Conservation (phyloP, 2,888 invertebrate genomes). For the Chrysopilus asiliformis region DNA sequence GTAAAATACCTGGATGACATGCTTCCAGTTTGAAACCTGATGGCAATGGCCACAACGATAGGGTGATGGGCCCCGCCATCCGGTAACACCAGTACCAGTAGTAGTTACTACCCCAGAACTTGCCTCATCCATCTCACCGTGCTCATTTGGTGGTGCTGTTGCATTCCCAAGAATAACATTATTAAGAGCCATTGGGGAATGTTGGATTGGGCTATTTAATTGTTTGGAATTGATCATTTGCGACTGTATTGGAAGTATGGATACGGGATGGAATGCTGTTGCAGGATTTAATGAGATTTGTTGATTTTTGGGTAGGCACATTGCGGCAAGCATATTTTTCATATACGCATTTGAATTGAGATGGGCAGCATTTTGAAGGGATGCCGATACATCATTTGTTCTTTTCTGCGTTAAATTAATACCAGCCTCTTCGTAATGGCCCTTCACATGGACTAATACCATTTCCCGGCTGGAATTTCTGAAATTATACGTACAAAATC, state of each 20-base stretch:
- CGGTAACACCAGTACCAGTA: slow-evolving; percentile 24
- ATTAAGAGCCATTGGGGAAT: no score
- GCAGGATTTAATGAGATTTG: no score
- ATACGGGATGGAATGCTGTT: no score
- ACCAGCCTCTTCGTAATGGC: slow-evolving; percentile 41
- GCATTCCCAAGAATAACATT: no score
- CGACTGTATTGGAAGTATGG: no score
- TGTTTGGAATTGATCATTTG: no score
- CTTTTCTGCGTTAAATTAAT: slow-evolving; percentile 9
- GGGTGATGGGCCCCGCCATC: slow-evolving; percentile 42
- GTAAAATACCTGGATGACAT: slow-evolving; percentile 65
- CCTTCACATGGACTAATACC: slow-evolving; percentile 51
- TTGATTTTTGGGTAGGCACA: slow-evolving; percentile 34
- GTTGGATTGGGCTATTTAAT: no score
- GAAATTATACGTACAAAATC: no score
- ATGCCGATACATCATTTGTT: slow-evolving; percentile 12
- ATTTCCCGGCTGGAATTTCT: slow-evolving; percentile 52
- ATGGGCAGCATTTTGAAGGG: slow-evolving; percentile 28
- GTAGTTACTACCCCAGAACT: slow-evolving; percentile 25
- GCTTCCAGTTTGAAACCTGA: slow-evolving; percentile 73
- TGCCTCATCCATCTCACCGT: slow-evolving; percentile 42
- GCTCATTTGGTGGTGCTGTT: slow-evolving; percentile 24
- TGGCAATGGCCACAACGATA: slow-evolving; percentile 69
- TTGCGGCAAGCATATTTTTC: slow-evolving; percentile 33
- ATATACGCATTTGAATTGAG: slow-evolving; percentile 25